These are phyloP conservation scores for Pseudocheirus occidentalis DNA, from an alignment of 2,797 vertebrate genomes.

Conservation along the genomic window DNA sequence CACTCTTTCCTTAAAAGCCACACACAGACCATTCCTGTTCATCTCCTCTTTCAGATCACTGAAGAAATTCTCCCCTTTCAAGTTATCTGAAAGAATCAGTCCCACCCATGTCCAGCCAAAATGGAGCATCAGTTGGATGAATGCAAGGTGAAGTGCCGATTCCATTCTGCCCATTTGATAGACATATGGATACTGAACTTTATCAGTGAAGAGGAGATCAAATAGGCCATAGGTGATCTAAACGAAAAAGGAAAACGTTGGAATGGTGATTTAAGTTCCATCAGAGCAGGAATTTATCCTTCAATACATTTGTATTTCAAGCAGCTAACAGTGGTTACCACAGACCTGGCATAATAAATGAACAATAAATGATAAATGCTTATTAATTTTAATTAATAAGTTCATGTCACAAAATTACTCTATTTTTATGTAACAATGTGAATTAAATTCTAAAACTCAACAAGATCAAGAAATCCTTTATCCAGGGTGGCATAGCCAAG, in stretches of 20 bases:
- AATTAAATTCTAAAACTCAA: neutral
- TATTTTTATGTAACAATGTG: neutral
- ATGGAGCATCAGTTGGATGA: neutral
- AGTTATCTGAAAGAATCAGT: neutral
- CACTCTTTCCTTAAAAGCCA: neutral
- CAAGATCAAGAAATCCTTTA: neutral
- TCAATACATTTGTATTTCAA: too few relatives aligned
- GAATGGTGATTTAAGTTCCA: neutral
- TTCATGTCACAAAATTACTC: neutral
- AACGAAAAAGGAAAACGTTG: neutral
- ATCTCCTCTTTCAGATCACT: neutral
- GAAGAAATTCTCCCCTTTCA: constrained; percentile 8
- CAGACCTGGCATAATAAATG: too few relatives aligned
- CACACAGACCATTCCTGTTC: neutral
- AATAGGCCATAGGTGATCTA: constrained; percentile 6
- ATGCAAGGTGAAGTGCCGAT: neutral
- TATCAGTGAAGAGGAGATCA: neutral
- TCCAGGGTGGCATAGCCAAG: too few relatives aligned
- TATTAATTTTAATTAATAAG: too few relatives aligned
- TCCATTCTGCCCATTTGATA: neutral
- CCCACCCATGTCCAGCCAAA: constrained; percentile 26
- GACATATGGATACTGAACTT: neutral
- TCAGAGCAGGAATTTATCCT: too few relatives aligned
- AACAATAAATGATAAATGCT: too few relatives aligned
- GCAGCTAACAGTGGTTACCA: too few relatives aligned